Evolutionary conservation across 2,113 vertebrate genomes (phyloP).

Genomic region (Leptobrachium ailaonicum): DNA sequence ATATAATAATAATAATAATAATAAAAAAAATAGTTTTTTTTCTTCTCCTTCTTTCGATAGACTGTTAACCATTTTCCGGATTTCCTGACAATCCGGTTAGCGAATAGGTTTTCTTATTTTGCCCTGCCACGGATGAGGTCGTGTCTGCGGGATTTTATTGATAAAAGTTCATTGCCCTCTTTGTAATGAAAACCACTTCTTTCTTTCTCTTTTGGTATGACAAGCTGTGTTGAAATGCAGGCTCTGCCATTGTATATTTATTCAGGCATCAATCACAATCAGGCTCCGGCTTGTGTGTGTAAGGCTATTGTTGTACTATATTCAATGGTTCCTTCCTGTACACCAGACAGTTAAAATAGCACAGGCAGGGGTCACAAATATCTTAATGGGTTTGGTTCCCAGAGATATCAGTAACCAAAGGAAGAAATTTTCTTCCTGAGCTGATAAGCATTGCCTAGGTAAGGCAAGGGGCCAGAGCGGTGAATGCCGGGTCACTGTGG

Average conservation of each 20-base stretch:
- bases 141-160: constrained; percentile 51
- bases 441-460: constrained; percentile 65
- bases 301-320: constrained; percentile 81
- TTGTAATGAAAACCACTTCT: constrained; percentile 57
- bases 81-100: not conserved
- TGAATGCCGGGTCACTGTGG: constrained; percentile 3
- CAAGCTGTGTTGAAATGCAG: constrained; percentile 67
- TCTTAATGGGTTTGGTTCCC: constrained; percentile 77
- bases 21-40: no score
- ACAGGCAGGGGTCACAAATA: constrained; percentile 70
- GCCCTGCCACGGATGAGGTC: constrained; percentile 3
- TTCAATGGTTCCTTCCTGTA: constrained; percentile 85
- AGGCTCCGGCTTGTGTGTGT: constrained; percentile 65
- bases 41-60: not conserved
- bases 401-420: constrained; percentile 72
- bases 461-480: constrained; percentile 44
- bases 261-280: constrained; percentile 81
- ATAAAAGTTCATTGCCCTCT: constrained; percentile 54
- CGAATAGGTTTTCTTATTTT: not conserved
- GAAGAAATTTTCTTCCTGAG: constrained; percentile 75
- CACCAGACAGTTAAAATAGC: constrained; percentile 77
- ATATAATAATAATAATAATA: no score
- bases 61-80: not conserved
- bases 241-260: constrained; percentile 75
- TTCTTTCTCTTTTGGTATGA: constrained; percentile 57